These are phyloP conservation scores for Megalops cyprinoides DNA, from an alignment of 2,797 vertebrate species.

Conservation along the genomic window DNA sequence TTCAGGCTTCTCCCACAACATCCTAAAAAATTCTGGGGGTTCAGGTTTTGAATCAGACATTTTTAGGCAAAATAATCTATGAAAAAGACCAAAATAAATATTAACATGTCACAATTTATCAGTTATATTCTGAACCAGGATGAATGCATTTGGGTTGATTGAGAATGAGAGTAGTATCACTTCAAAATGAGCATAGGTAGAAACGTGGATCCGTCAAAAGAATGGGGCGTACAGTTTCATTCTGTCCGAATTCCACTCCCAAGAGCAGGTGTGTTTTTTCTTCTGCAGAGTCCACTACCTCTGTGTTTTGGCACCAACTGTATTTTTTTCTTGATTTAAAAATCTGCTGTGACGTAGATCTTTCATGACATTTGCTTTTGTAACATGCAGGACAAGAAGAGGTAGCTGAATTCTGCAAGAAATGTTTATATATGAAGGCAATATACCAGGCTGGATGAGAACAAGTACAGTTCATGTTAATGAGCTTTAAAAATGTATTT, in stretches of 20 bases:
- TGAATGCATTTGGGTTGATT: neutral
- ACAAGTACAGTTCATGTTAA: no score
- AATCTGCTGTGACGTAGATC: no score
- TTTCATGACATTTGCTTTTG: no score
- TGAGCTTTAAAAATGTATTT: no score
- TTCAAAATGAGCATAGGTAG: neutral
- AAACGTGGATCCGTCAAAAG: neutral
- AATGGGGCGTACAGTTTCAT: neutral
- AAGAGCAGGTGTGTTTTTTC: neutral
- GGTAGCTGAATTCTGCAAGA: no score
- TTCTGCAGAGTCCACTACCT: no score
- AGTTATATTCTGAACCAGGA: neutral
- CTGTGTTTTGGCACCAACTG: no score
- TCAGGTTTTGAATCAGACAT: neutral
- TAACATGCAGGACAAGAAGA: no score
- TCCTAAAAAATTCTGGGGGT: slow-evolving; percentile 1
- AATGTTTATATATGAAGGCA: no score
- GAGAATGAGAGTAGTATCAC: neutral
- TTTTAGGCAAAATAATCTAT: neutral
- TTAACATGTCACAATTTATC: neutral
- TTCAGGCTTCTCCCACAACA: neutral
- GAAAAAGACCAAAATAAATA: neutral
- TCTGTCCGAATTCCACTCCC: no score
- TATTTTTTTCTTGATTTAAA: no score
- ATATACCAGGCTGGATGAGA: neutral